Base-by-base conservation (phyloP, 2,797 vertebrate genomes). In the Microchirus variegatus region DNA sequence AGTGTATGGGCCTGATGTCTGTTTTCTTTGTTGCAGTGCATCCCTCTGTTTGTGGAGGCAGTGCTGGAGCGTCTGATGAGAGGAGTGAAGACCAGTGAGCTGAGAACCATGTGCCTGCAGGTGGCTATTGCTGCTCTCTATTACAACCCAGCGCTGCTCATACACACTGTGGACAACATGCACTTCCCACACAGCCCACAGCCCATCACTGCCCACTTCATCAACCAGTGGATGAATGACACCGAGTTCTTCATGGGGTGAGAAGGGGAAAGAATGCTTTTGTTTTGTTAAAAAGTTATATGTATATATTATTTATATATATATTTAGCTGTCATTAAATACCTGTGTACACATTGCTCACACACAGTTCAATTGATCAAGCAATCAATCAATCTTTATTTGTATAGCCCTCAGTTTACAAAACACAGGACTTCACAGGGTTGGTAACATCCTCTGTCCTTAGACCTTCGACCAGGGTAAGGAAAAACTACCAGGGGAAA, bases 171-270 rank as follows among this genome's bases (percentile, higher is more conserved):
- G 68, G 97, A 99, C 75, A 95, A 94, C 78, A 95, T 97, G 81
- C 95, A 94, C 73, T 94, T 98, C 85, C 95, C 95, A 9, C 95
- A 96, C 85, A 96, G 92, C 81, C 93, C 96, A 0, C 95, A 97
- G 59, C 95, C 97, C n/a, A 94, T 99, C 87, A 99, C 96, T 0
- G 93, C 94, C 0, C 97, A 97, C 90, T 99, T 99, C 82, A 93
- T 99, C 88, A 99, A 99, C 88, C 97, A 99, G 80, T 99, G 97
- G 97, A 97, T 99, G 93, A 98, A 94, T 1, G 97, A 99, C 82
- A 98, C 97, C 0, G 97, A 99, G 87, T 98, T 96, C 89, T 99
- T 99, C 75, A 89, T 98, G 36, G 97, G 97, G 97, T 94, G 84
- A 87, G 93, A n/a, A 14, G 0, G 40, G 40, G 5, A 15, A 9